These are phyloP conservation scores for Ectropis crepuscularia DNA, from an alignment of 2,888 invertebrate genomes.

Conservation along the genomic window DNA sequence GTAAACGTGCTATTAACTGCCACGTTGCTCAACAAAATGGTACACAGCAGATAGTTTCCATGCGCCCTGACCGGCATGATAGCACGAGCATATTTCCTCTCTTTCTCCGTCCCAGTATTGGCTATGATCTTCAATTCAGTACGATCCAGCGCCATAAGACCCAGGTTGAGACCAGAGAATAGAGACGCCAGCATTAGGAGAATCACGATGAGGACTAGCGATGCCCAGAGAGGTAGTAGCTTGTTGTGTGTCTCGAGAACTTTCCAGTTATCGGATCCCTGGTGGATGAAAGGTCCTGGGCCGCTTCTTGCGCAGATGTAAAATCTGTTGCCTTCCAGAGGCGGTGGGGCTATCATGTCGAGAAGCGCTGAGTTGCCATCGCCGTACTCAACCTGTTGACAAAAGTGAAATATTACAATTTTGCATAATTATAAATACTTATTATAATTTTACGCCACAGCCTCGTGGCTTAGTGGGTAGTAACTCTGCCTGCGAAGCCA, in stretches of 20 bases:
- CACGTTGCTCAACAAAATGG: conserved; percentile 92
- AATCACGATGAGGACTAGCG: conserved; percentile 88
- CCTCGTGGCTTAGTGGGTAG: too few species aligned
- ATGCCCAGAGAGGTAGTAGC: conserved; percentile 91
- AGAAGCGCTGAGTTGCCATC: conserved; percentile 63
- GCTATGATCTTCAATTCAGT: conserved; percentile 97
- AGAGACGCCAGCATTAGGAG: conserved; percentile 95
- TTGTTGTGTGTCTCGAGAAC: conserved; percentile 88
- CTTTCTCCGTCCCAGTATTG: conserved; percentile 94
- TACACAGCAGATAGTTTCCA: conserved; percentile 97
- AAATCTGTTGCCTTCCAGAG: conserved; percentile 65
- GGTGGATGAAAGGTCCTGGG: conserved; percentile 83
- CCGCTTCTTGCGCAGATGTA: conserved; percentile 71
- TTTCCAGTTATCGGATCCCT: conserved; percentile 87
- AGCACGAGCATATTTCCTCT: conserved; percentile 92
- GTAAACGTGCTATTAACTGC: conserved; percentile 98
- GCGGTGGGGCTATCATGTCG: conserved; percentile 63
- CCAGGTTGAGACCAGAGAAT: conserved; percentile 98
- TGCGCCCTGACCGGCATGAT: conserved; percentile 96
- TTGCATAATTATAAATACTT: too few species aligned
- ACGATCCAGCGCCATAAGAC: conserved; percentile 97
- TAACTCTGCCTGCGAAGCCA: too few species aligned
- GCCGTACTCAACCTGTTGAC: conserved; percentile 51
- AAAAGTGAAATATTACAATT: neutral
- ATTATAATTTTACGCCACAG: too few species aligned